A percentile compares a stretch with the other conserved stretches of the same genome.
Evolutionary conservation across 92 coral and sea anemone species (phyloP).

Genomic region (Pocillopora meandrina): DNA sequence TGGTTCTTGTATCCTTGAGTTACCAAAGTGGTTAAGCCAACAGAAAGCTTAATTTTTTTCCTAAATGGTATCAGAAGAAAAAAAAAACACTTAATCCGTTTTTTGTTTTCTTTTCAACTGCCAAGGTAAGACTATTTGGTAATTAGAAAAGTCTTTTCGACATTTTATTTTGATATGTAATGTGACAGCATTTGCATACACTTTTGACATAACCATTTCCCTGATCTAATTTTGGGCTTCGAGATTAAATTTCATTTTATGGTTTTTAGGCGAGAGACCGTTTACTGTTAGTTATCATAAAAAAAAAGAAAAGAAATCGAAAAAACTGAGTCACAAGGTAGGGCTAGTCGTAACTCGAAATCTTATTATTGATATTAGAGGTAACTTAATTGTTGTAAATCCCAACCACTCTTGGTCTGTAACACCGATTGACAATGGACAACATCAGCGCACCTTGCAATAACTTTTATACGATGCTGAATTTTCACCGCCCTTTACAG

Average conservation of each 20-base stretch:
- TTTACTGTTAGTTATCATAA: neutral
- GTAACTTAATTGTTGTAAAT: neutral
- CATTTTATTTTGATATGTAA: neutral
- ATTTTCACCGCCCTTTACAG: neutral
- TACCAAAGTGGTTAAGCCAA: neutral
- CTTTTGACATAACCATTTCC: neutral
- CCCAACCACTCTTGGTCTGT: too few relatives aligned
- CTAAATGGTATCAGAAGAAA: too few relatives aligned
- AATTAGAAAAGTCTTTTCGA: neutral
- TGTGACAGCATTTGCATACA: conserved; percentile 6
- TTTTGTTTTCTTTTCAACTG: neutral
- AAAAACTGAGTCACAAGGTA: neutral
- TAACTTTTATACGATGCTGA: neutral
- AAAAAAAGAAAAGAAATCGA: neutral
- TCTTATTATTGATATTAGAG: neutral
- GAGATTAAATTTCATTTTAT: neutral
- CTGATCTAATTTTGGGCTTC: neutral
- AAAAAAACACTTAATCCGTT: neutral
- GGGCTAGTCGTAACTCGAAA: neutral
- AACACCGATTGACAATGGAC: too few relatives aligned
- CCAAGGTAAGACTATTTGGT: neutral
- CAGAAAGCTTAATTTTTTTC: neutral
- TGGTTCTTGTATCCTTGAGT: too few relatives aligned
- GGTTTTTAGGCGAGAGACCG: neutral
- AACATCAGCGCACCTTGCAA: neutral